These are phyloP conservation scores for Ptiloglossa arizonensis DNA, from an alignment of 1,140 invertebrate species.

Conservation along the genomic window DNA sequence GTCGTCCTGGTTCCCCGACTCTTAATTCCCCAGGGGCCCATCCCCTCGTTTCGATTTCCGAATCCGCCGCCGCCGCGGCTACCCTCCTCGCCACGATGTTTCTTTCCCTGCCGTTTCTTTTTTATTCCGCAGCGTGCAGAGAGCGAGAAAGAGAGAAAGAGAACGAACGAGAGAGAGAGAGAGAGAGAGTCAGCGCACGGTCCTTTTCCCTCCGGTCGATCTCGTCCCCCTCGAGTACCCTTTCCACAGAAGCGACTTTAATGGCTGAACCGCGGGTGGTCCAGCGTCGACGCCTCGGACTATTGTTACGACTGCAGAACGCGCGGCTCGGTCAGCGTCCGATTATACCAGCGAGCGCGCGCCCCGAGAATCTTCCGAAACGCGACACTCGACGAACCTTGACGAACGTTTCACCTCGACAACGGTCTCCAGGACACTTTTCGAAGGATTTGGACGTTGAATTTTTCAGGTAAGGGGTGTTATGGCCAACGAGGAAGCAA, in stretches of 20 bases:
- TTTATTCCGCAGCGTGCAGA: background rate
- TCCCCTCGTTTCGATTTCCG: conserved; percentile 49
- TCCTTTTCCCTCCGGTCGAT: background rate
- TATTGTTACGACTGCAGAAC: conserved; percentile 70
- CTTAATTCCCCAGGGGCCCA: conserved; percentile 52
- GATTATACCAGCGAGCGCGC: conserved; percentile 58
- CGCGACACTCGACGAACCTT: background rate
- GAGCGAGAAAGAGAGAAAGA: background rate
- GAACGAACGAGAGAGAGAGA: background rate
- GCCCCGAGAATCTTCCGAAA: conserved; percentile 4
- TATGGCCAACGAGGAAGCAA: too few species aligned
- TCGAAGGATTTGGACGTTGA: too few species aligned
- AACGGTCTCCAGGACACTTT: too few species aligned
- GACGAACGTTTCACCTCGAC: background rate
- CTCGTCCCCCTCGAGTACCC: background rate
- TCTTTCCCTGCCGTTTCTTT: background rate
- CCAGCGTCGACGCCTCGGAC: conserved; percentile 70
- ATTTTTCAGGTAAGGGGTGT: too few species aligned
- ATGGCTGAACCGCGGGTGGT: conserved; percentile 78
- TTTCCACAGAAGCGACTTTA: conserved; percentile 66
- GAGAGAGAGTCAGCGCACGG: background rate
- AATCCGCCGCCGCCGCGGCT: conserved; percentile 25
- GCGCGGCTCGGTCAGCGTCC: conserved; percentile 44
- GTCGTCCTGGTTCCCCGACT: conserved; percentile 47
- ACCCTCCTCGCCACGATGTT: background rate